These are phyloP conservation scores for Xestoiulus laeticollis DNA, from an alignment of 2,888 invertebrate species.

Conservation along the genomic window DNA sequence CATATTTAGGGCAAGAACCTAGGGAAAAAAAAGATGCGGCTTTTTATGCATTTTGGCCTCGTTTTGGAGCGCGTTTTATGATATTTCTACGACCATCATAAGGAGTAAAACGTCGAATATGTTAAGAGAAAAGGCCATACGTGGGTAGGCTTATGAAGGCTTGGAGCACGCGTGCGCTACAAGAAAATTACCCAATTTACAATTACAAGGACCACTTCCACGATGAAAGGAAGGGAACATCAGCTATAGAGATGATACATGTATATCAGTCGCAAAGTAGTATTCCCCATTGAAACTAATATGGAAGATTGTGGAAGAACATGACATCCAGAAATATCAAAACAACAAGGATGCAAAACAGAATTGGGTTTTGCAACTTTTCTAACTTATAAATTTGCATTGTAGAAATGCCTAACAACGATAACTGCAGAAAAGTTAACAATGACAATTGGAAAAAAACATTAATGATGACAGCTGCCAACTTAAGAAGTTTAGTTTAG, in stretches of 20 bases:
- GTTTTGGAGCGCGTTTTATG: background rate
- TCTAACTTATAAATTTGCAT: too few relatives aligned
- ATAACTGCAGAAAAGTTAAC: too few relatives aligned
- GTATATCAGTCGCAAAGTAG: too few relatives aligned
- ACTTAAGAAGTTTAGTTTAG: too few relatives aligned
- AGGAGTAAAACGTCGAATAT: background rate
- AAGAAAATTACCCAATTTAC: background rate
- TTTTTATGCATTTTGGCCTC: slow-evolving; percentile 9
- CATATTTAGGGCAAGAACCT: background rate
- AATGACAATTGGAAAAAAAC: too few relatives aligned
- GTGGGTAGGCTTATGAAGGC: background rate
- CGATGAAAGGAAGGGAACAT: background rate
- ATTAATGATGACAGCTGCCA: too few relatives aligned
- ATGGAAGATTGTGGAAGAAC: too few relatives aligned
- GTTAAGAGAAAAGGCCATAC: background rate
- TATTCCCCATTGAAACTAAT: too few relatives aligned
- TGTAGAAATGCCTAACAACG: too few relatives aligned
- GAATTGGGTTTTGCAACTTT: too few relatives aligned
- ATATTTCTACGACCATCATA: slow-evolving; percentile 9
- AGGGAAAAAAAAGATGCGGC: background rate
- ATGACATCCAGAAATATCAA: too few relatives aligned
- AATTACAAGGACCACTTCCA: background rate
- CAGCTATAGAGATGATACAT: background rate
- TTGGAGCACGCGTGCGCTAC: background rate
- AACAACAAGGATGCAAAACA: too few relatives aligned